Evolutionary conservation across 2,113 vertebrate species (phyloP), one percentile per base, ranked within the genome.

Genomic region (Trochalopteron elliotii): DNA sequence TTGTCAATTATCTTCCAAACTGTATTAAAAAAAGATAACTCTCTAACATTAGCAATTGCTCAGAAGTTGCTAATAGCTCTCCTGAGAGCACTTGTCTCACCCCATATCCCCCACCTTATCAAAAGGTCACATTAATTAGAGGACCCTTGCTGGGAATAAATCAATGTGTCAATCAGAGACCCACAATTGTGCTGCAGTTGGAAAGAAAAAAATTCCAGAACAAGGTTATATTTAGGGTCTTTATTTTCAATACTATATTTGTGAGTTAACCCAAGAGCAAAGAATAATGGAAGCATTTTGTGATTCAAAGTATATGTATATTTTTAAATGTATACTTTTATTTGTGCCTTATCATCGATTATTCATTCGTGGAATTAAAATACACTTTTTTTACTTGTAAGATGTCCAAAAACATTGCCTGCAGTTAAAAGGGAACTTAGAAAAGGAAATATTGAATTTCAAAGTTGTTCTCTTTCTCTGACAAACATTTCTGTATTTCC

Each of bases 121-220:
- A 89, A 98, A 98, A 98, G 98, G 98, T 98, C 98, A 98, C 69
- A 78, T 95, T 98, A 98, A 98, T 98, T 98, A 98, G 77, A 97
- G 94, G 93, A 97, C 94, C 81, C 97, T 97, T 96, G 96, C 95
- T 87, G 97, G 71, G 96, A 98, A 96, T 96, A 97, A 97, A 97
- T 97, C 98, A 98, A 95, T 97, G 79, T 95, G 96, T 97, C 97
- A 97, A 15, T 97, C 95, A 96, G 88, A 94, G 71, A 82, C 83
- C 83, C 87, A 97, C 93, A 89, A 79, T 68, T 94, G 88, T 97
- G 89, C 87, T 95, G 85, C 82, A 96, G 52, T 28, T 87, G 64
- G 68, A 96, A 94, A 75, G 67, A 39, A 85, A 97, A 89, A 69
- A 71, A 81, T 15, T 87, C 44, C 91, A 91, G 87, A 70, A 72